phyloP scores from a whole-genome alignment of 2,888 invertebrate genomes.

The Zhuqinia jingwanae region DNA sequence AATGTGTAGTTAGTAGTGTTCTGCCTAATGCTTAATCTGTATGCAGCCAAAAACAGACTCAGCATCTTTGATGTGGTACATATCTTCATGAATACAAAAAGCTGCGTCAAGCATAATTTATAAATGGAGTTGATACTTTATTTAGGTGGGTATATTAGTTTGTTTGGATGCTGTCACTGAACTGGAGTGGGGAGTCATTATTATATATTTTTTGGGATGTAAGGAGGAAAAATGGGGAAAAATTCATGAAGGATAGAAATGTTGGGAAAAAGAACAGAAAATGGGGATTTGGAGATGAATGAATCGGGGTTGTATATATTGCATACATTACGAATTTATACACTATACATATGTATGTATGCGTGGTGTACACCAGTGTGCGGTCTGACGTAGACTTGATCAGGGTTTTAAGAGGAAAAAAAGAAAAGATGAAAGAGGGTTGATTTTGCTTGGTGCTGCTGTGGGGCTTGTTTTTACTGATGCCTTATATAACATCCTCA shows the following conservation, averaged over 20 bases:
- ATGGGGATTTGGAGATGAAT: too few relatives aligned
- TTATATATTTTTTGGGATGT: neutral
- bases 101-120: neutral
- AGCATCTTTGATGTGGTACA: constrained; percentile 46
- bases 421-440: constrained; percentile 24
- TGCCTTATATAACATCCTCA: neutral
- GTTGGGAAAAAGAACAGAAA: constrained; percentile 1
- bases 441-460: neutral
- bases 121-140: neutral
- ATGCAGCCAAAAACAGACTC: constrained; percentile 27
- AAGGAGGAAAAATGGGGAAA: neutral
- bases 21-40: neutral
- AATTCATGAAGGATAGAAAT: constrained; percentile 7
- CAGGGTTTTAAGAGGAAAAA: neutral
- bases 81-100: too few relatives aligned
- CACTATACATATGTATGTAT: too few relatives aligned
- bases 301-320: neutral
- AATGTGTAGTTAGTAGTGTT: neutral
- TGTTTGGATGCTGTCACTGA: too few relatives aligned
- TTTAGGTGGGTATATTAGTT: neutral
- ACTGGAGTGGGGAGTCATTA: neutral
- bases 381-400: neutral
- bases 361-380: neutral
- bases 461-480: neutral
- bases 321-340: neutral